Conservation (phyloP, 1,140 invertebrate genomes). For the Spodoptera litura region DNA sequence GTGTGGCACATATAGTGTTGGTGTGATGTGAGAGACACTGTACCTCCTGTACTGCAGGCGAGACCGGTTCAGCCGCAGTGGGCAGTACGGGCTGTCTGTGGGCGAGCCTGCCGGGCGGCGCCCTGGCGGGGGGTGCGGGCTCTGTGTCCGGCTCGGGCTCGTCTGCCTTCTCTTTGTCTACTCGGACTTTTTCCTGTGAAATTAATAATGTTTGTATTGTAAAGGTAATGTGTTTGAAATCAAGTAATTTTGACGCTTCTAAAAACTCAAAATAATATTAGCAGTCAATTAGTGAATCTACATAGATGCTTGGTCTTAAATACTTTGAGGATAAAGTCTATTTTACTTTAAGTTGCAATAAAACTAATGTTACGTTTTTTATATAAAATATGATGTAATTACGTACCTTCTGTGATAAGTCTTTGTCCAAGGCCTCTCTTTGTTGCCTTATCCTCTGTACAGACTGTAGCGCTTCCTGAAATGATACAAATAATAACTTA, state of each 20-base stretch:
- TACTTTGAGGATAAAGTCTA: no score
- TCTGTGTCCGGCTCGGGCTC: slow-evolving; percentile 44
- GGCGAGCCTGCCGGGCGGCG: slow-evolving; percentile 1
- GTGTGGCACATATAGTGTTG: no score
- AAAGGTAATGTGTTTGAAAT: no score
- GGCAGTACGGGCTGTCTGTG: background rate
- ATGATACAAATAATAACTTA: background rate
- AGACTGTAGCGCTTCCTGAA: slow-evolving; percentile 76
- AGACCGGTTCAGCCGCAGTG: background rate
- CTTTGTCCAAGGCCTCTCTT: slow-evolving; percentile 78
- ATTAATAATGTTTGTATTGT: background rate
- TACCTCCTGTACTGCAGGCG: background rate
- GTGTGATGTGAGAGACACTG: no score
- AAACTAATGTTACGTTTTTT: no score
- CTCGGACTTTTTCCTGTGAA: slow-evolving; percentile 69
- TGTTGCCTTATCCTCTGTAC: slow-evolving; percentile 82
- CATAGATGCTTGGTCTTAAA: no score
- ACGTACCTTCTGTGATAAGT: slow-evolving; percentile 74
- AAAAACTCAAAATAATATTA: no score
- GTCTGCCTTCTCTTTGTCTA: slow-evolving; percentile 62
- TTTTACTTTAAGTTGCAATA: no score
- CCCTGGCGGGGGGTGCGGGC: background rate
- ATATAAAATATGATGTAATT: no score
- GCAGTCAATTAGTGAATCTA: no score
- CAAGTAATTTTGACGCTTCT: no score